A percentile compares a stretch with the other conserved stretches of the same genome.
phyloP scores from a whole-genome alignment of 2,797 vertebrate species.

The Myotis planiceps region DNA sequence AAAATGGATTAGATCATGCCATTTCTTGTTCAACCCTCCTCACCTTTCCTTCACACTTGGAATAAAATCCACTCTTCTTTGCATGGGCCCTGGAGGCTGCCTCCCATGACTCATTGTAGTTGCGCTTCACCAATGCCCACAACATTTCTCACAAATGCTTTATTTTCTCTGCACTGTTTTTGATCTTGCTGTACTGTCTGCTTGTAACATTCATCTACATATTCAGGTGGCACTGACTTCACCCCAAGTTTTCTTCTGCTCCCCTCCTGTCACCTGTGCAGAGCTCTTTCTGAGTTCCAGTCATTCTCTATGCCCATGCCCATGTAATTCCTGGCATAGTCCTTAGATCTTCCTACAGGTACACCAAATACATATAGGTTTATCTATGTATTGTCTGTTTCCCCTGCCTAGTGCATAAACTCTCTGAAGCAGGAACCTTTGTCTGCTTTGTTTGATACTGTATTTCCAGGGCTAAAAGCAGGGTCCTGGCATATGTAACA shows the following conservation, averaged over 20 bases:
- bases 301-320: background rate
- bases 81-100: rapidly evolving
- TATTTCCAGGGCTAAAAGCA: background rate
- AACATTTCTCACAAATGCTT: too few species aligned
- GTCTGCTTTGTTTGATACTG: background rate
- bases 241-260: too few species aligned
- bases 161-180: background rate
- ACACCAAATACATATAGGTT: rapidly evolving
- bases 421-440: background rate
- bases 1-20: rapidly evolving
- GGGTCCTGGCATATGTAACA: background rate
- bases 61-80: background rate
- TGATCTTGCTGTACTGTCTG: background rate
- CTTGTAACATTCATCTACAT: background rate
- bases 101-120: background rate
- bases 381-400: background rate
- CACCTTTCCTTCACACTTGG: background rate
- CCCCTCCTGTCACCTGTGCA: background rate
- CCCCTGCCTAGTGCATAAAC: background rate
- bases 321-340: background rate
- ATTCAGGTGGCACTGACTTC: background rate
- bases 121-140: background rate
- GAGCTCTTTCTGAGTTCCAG: background rate
- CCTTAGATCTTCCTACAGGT: background rate
- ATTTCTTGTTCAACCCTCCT: background rate